Base-by-base conservation (phyloP, 2,797 vertebrate genomes). In the Avahi laniger region DNA sequence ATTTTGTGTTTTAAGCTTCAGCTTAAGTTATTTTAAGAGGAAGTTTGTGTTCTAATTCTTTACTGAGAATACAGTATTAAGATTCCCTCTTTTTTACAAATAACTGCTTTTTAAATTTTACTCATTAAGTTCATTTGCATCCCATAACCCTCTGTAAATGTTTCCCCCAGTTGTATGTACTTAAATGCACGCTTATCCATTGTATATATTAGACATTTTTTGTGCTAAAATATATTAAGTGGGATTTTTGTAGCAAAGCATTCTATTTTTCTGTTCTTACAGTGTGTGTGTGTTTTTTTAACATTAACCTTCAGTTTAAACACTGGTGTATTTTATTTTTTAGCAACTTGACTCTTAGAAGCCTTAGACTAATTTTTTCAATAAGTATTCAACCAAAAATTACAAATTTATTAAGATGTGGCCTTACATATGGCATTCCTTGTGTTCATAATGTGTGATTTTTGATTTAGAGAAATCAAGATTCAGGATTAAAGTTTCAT, bases 201-300 rank as follows among this genome's bases (percentile, higher is more conserved):
- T 98, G 97, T 98, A 98, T 96, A 97, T 98, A 98, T 86, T 97
- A 98, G 97, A 97, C 96, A 72, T 88, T 97, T 94, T 98, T 98
- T 98, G 96, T 98, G 98, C 98, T 98, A 98, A 98, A 98, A 98
- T 98, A 98, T 76, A 97, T 97, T 96, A 46, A 92, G 97, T 98
- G 97, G 86, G 93, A 96, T 97, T 98, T 98, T 94, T 97, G 94
- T 98, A 98, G 98, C 97, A 98, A 97, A 88, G 93, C 97, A 97
- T 98, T 98, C 97, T 97, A 85, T 98, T 97, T 98, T 98, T 98
- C 84, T 98, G 97, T 98, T 98, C 95, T 96, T 98, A 96, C 0
- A 73, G 80, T 95, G 48, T 93, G 67, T 98, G 79, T 96, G 90
- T 97, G 17, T 93, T 20, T 76, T 79, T 93, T 91, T 83, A 93